Evolutionary conservation across 2,113 vertebrate genomes (phyloP).

Genomic region (Psophia crepitans): DNA sequence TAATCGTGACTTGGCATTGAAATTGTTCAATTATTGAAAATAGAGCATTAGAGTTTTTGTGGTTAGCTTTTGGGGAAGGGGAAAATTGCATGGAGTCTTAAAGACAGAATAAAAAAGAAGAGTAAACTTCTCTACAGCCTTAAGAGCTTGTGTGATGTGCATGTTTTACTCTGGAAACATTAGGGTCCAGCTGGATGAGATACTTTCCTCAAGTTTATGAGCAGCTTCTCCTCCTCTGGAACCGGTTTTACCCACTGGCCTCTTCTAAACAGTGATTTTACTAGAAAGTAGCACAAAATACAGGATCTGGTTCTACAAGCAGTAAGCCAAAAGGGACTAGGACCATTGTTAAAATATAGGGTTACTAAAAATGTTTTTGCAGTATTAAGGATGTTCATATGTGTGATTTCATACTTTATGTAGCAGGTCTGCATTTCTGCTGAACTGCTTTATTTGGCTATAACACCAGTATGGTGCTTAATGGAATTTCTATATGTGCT

Average conservation of each 20-base stretch:
- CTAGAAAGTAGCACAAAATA: background rate
- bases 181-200: background rate
- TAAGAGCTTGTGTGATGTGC: background rate
- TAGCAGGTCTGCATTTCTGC: background rate
- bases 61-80: background rate
- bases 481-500: background rate
- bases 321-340: background rate
- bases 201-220: background rate
- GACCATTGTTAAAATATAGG: background rate
- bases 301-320: background rate
- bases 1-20: background rate
- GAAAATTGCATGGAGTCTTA: background rate
- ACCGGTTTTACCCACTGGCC: background rate
- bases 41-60: background rate
- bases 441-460: background rate
- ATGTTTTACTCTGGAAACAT: background rate
- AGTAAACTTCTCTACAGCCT: background rate
- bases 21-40: conserved; percentile 7
- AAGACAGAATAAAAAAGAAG: background rate
- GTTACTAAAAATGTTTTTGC: background rate
- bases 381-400: background rate
- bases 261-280: background rate
- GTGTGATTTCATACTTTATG: background rate
- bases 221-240: background rate
- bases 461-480: background rate